Percentiles rank a stretch among this genome's conserved stretches.
These are phyloP conservation scores for Clanis bilineata DNA, from an alignment of 2,888 invertebrate species.

Conservation along the genomic window DNA sequence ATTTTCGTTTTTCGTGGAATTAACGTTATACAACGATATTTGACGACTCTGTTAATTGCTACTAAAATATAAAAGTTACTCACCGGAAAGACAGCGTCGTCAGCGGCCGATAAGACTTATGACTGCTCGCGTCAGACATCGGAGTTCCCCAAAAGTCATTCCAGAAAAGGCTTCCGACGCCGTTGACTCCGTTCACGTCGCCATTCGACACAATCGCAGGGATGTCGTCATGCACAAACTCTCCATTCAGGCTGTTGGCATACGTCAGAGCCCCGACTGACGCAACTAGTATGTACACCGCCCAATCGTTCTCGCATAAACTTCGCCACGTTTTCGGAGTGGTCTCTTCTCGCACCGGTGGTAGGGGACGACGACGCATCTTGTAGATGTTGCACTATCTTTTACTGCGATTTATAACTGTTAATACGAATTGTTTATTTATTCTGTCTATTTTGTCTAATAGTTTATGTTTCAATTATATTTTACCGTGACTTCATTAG, in stretches of 20 bases:
- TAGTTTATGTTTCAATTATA: not conserved
- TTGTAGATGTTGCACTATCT: slow-evolving; percentile 28
- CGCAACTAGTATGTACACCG: slow-evolving; percentile 84
- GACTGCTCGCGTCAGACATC: slow-evolving; percentile 90
- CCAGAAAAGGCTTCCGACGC: slow-evolving; percentile 84
- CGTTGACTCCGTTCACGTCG: slow-evolving; percentile 88
- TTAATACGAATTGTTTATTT: too few relatives aligned
- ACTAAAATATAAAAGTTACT: slow-evolving; percentile 50
- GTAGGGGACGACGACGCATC: slow-evolving; percentile 76
- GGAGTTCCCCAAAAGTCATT: slow-evolving; percentile 96
- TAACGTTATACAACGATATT: too few relatives aligned
- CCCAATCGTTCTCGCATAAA: slow-evolving; percentile 79
- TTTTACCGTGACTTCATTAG: not conserved
- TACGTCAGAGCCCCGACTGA: slow-evolving; percentile 87
- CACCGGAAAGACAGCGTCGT: slow-evolving; percentile 93
- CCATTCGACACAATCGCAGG: slow-evolving; percentile 91
- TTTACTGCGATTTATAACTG: too few relatives aligned
- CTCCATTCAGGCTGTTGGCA: slow-evolving; percentile 88
- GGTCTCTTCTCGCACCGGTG: slow-evolving; percentile 73
- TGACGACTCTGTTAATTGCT: too few relatives aligned
- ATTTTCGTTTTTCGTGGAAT: too few relatives aligned
- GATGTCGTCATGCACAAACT: slow-evolving; percentile 94
- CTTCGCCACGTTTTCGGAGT: slow-evolving; percentile 55
- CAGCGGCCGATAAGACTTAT: slow-evolving; percentile 93
- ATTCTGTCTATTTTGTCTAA: too few relatives aligned